Evolutionary conservation across 1,140 invertebrate genomes (phyloP), one percentile per base, ranked within the genome.

Genomic region (Maniola jurtina): DNA sequence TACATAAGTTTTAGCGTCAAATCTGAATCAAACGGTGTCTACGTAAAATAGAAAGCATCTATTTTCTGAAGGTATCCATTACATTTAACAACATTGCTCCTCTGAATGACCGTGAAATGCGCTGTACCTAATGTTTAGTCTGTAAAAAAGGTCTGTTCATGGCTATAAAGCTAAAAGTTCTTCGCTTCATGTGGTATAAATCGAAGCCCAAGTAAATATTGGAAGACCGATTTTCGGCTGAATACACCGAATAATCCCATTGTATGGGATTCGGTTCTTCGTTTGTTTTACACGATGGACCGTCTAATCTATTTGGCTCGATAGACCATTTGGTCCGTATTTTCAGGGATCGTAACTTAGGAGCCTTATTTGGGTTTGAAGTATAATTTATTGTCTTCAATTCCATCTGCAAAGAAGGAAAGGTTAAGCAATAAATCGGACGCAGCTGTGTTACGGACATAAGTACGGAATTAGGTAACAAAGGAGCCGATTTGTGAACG

Each of bases 351-450:
- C 83, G 85, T 84, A 89, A 89, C 78, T 88, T 87, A 85, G 82
- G 78, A 72, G 75, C 77, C 82, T 87, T 87, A 89, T 87, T 87
- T 84, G 83, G 84, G 80, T 86, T 86, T 84, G 79, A 89, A 86
- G 83, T 86, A 87, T 88, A 88, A 89, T 86, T 88, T 89, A 89
- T 88, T 77, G 83, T 83, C 80, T 86, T 89, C 86, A 89, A 89
- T 89, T 89, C 86, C 77, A 88, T 86, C 78, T 77, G 81, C 75
- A 79, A 79, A 83, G 81, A 74, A 83, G 81, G 83, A 90, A 90
- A 90, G 87, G 87, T 90, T 90, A 85, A 83, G 83, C 84, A 75
- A 88, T 90, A 90, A 90, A 90, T 90, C 78, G 84, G 83, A 78
- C 84, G 73, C 87, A 90, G 87, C 86, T 90, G 87, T 72, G 85